phyloP scores from a whole-genome alignment of 2,113 vertebrate genomes.

The Petaurus breviceps region DNA sequence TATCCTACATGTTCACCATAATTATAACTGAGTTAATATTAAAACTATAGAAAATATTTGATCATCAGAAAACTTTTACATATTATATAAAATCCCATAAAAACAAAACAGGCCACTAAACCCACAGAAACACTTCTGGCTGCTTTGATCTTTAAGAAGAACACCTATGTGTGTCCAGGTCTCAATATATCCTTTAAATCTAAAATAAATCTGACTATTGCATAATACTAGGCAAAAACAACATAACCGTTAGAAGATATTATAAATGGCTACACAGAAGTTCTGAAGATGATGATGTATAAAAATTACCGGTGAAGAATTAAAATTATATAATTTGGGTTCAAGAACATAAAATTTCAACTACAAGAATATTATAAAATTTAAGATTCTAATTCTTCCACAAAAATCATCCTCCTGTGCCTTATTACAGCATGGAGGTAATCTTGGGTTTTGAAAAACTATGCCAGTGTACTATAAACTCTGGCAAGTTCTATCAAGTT shows the following conservation, averaged over 20 bases:
- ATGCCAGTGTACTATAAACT: no score
- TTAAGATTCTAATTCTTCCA: no score
- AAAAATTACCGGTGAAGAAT: conserved; percentile 46
- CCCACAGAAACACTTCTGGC: conserved; percentile 7
- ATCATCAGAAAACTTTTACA: conserved; percentile 21
- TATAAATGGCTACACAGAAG: conserved; percentile 38
- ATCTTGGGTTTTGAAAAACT: no score
- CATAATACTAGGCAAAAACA: conserved; percentile 51
- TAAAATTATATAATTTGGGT: conserved; percentile 5
- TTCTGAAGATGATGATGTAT: conserved; percentile 26
- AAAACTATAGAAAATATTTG: conserved; percentile 3
- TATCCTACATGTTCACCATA: not conserved
- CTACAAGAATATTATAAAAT: no score
- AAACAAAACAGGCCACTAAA: conserved; percentile 15
- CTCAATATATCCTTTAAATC: conserved; percentile 12
- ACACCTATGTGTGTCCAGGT: conserved; percentile 11
- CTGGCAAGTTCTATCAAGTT: no score
- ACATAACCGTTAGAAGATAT: conserved; percentile 48
- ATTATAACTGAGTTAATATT: conserved; percentile 12
- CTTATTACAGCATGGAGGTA: no score
- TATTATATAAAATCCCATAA: conserved; percentile 39
- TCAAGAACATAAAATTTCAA: conserved; percentile 16
- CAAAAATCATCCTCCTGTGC: no score
- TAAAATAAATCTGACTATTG: conserved; percentile 33
- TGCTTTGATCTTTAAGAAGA: conserved; percentile 44